Evolutionary conservation across 2,113 vertebrate species (phyloP), one percentile per base, ranked within the genome.

Genomic region (Carollia perspicillata): DNA sequence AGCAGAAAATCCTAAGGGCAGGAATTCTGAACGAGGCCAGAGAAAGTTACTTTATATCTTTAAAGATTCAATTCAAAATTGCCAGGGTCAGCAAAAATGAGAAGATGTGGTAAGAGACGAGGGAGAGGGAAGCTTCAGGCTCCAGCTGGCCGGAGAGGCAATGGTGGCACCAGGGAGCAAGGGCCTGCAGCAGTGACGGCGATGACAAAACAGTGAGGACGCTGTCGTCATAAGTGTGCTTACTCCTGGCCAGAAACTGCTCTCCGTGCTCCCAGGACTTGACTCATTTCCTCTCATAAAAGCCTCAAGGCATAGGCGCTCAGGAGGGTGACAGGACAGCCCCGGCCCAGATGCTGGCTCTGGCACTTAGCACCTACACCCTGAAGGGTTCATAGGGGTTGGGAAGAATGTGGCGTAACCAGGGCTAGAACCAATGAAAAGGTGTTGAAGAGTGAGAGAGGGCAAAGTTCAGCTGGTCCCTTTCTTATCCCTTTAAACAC

Each of bases 191-290:
- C 40, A 74, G 11, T 5, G 26, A 30, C 0, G 5, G 17, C 1
- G 0, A 16, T 0, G 40, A 35, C 23, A 37, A 9, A 30, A 35
- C 26, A 18, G 12, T 0, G 0, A 11, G 0, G 0, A 11, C 26
- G 5, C 7, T 1, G 28, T 2, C 23, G 20, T n/a, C 4, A 17
- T 8, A 3, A 0, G 23, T 0, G 12, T 2, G 28, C 83, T 23
- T 11, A 33, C 6, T 14, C 12, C 8, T 1, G 0, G 4, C 55
- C 47, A 23, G 65, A 18, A 12, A 35, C 42, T 1, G 26, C 16
- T 60, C 37, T 53, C 44, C 35, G 16, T 1, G n/a, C 20, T 47
- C 23, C 8, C 12, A 42, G 3, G 6, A 12, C 68, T 42, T 51
- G 18, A 33, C 3, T 33, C 5, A 0, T 35, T 28, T 33, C 33